phyloP scores from a whole-genome alignment of 2,113 vertebrate species.

The Panthera tigris region DNA sequence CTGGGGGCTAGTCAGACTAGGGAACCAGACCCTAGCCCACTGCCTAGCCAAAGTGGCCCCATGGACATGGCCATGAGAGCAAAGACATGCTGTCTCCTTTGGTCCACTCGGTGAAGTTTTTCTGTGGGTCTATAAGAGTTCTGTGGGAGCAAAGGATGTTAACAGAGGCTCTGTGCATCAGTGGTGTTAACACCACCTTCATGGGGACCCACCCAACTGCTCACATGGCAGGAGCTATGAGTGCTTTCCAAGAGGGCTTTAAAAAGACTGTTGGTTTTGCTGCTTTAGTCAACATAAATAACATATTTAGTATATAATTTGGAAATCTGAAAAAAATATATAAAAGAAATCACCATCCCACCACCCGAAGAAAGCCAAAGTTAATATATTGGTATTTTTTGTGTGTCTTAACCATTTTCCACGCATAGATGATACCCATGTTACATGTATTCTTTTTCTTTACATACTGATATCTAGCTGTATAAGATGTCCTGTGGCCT shows the following conservation, averaged over 20 bases:
- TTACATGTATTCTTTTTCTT: slow-evolving; percentile 8
- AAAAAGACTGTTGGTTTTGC: not conserved
- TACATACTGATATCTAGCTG: not conserved
- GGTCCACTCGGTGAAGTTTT: not conserved
- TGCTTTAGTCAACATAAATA: not conserved
- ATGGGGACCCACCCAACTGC: fast-evolving
- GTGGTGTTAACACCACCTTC: not conserved
- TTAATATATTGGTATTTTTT: slow-evolving; percentile 5
- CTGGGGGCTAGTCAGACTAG: not conserved
- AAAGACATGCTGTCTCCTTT: not conserved
- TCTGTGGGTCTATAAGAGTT: not conserved
- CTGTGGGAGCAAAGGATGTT: not conserved
- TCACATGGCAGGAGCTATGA: not conserved
- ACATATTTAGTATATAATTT: not conserved
- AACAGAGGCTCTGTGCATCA: not conserved
- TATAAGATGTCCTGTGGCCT: not conserved
- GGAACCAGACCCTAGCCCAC: not conserved
- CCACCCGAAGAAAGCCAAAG: not conserved
- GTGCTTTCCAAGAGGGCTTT: not conserved
- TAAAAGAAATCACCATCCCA: not conserved
- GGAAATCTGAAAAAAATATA: slow-evolving; percentile 8
- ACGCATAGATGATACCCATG: not conserved
- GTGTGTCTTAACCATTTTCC: not conserved
- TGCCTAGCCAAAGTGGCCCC: not conserved
- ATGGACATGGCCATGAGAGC: not conserved